Percentiles rank a stretch among this genome's conserved stretches.
Evolutionary conservation across 2,888 invertebrate genomes (phyloP).

Genomic region (Shargacucullia verbasci): DNA sequence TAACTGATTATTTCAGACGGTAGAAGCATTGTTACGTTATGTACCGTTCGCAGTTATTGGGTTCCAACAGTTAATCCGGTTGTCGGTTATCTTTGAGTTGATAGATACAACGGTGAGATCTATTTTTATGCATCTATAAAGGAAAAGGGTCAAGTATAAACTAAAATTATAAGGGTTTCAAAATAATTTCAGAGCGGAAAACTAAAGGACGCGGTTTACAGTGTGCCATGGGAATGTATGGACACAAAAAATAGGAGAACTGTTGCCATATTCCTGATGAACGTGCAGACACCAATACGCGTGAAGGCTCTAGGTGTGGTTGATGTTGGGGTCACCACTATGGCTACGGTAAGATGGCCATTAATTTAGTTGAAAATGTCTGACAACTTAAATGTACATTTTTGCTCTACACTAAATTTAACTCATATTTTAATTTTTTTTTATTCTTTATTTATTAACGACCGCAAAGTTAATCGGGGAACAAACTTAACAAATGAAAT

Average conservation of each 20-base stretch:
- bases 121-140: no score
- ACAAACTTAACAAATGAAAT: no score
- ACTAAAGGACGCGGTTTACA: slow-evolving; percentile 60
- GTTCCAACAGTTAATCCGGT: slow-evolving; percentile 60
- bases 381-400: no score
- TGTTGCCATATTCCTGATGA: slow-evolving; percentile 55
- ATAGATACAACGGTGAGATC: slow-evolving; percentile 56
- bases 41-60: slow-evolving; percentile 45
- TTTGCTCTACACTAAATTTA: no score
- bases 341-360: slow-evolving; percentile 57
- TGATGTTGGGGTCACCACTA: slow-evolving; percentile 63
- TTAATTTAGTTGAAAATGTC: background rate
- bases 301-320: slow-evolving; percentile 61
- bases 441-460: no score
- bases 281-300: slow-evolving; percentile 59
- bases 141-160: no score
- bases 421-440: no score
- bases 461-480: no score
- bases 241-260: slow-evolving; percentile 50
- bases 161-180: no score
- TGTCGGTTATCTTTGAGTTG: slow-evolving; percentile 61
- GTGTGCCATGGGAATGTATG: slow-evolving; percentile 68
- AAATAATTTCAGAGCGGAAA: slow-evolving; percentile 55
- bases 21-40: slow-evolving; percentile 32
- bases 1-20: slow-evolving; percentile 27